A percentile compares a stretch with the other conserved stretches of the same genome.
phyloP scores from a whole-genome alignment of 2,888 invertebrate genomes.

The Parnassius smintheus region DNA sequence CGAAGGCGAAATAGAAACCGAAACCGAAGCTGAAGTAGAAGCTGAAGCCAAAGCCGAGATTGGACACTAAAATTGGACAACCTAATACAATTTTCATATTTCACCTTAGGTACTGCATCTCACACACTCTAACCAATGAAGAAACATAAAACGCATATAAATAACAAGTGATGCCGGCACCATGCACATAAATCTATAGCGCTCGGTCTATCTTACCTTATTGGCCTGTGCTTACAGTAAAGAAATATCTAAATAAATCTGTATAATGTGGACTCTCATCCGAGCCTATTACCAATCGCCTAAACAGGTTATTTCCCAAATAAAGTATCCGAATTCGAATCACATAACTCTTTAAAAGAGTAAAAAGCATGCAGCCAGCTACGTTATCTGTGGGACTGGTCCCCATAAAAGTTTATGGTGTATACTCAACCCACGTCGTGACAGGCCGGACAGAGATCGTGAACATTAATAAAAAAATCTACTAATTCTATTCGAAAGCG shows the following conservation, averaged over 20 bases:
- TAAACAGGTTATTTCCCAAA: constrained; percentile 34
- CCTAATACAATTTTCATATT: too few relatives aligned
- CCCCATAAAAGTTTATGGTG: constrained; percentile 60
- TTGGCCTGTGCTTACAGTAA: too few relatives aligned
- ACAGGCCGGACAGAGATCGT: constrained; percentile 19
- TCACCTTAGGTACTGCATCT: too few relatives aligned
- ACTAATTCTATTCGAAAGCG: constrained; percentile 42
- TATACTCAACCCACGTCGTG: constrained; percentile 49
- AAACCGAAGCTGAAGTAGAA: too few relatives aligned
- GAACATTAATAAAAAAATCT: constrained; percentile 31
- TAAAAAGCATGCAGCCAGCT: constrained; percentile 39
- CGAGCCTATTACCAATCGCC: constrained; percentile 24
- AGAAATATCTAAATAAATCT: neutral
- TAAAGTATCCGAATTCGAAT: constrained; percentile 34
- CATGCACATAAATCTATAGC: too few relatives aligned
- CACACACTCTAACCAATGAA: too few relatives aligned
- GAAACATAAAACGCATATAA: too few relatives aligned
- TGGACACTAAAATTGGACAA: too few relatives aligned
- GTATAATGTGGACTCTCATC: neutral
- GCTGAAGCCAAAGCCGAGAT: too few relatives aligned
- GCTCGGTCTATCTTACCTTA: too few relatives aligned
- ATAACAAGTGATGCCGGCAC: too few relatives aligned
- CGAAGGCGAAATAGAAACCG: too few relatives aligned
- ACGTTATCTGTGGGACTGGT: constrained; percentile 33
- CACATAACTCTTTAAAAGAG: constrained; percentile 34